phyloP scores from a whole-genome alignment of 2,797 vertebrate genomes.

The Acipenser transmontanus region DNA sequence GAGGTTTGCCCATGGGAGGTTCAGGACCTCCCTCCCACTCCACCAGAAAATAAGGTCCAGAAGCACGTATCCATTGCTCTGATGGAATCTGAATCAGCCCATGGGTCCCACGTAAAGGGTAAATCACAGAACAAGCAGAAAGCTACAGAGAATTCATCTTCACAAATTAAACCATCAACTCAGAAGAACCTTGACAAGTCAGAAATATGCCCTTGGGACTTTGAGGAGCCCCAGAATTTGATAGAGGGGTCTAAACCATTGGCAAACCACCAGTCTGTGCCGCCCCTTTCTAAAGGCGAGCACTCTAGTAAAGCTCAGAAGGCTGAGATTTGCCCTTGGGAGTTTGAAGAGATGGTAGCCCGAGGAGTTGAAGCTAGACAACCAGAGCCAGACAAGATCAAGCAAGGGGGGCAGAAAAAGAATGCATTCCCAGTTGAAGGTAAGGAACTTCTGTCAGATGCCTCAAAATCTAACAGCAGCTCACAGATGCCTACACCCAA shows the following conservation, averaged over 20 bases:
- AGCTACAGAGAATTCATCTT: constrained; percentile 54
- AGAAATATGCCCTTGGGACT: constrained; percentile 68
- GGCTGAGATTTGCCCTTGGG: constrained; percentile 56
- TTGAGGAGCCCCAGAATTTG: constrained; percentile 49
- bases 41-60: constrained; percentile 84
- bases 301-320: constrained; percentile 40
- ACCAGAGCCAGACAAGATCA: constrained; percentile 55
- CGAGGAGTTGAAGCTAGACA: constrained; percentile 42
- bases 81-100: constrained; percentile 75
- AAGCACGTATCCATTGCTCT: constrained; percentile 94
- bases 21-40: constrained; percentile 73
- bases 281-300: constrained; percentile 41
- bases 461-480: constrained; percentile 61
- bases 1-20: constrained; percentile 97
- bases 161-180: constrained; percentile 49
- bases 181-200: constrained; percentile 57
- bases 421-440: constrained; percentile 64
- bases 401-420: constrained; percentile 54
- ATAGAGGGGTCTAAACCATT: constrained; percentile 48
- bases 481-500: constrained; percentile 57
- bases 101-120: constrained; percentile 66
- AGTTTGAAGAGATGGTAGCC: constrained; percentile 55
- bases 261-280: constrained; percentile 44
- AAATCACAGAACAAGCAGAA: constrained; percentile 68
- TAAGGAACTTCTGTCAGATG: constrained; percentile 51